A percentile compares a stretch with the other conserved stretches of the same genome.
phyloP scores from a whole-genome alignment of 1,140 invertebrate species.

The Drosophila seguyi region DNA sequence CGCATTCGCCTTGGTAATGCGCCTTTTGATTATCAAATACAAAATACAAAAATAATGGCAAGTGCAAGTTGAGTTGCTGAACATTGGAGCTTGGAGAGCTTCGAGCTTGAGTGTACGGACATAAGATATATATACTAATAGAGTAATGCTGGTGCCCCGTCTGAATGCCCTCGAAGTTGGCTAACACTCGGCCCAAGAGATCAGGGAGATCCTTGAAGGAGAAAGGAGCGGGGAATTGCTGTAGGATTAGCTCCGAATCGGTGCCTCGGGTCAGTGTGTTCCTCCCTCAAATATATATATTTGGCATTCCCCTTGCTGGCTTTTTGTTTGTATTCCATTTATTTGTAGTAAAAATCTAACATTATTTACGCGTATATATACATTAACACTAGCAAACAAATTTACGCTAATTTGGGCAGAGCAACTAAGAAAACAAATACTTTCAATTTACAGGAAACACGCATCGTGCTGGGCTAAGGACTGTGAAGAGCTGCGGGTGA shows the following conservation, averaged over 20 bases:
- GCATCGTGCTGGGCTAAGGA: conserved; percentile 32
- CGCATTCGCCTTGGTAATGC: conserved; percentile 43
- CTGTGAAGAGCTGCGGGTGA: conserved; percentile 41
- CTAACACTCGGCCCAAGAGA: conserved; percentile 48
- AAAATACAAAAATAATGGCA: conserved; percentile 77
- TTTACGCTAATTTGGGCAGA: conserved; percentile 60
- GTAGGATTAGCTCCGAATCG: conserved; percentile 40
- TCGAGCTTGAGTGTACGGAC: conserved; percentile 21
- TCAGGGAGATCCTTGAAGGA: conserved; percentile 54
- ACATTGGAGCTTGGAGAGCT: conserved; percentile 15
- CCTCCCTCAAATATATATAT: conserved; percentile 28
- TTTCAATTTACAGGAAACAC: conserved; percentile 72
- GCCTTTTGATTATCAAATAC: conserved; percentile 58
- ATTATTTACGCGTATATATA: conserved; percentile 15
- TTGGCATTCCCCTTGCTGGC: conserved; percentile 50
- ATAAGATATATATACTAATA: conserved; percentile 10
- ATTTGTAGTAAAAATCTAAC: conserved; percentile 9
- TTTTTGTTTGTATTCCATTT: conserved; percentile 5
- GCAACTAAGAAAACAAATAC: conserved; percentile 67
- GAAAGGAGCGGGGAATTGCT: conserved; percentile 39
- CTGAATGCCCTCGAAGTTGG: conserved; percentile 44
- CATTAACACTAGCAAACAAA: conserved; percentile 68
- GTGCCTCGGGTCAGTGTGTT: conserved; percentile 42
- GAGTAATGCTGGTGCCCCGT: conserved; percentile 24
- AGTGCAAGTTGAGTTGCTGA: conserved; percentile 65